Conservation (phyloP, 2,888 invertebrate species). For the Tenthredo mesomela region DNA sequence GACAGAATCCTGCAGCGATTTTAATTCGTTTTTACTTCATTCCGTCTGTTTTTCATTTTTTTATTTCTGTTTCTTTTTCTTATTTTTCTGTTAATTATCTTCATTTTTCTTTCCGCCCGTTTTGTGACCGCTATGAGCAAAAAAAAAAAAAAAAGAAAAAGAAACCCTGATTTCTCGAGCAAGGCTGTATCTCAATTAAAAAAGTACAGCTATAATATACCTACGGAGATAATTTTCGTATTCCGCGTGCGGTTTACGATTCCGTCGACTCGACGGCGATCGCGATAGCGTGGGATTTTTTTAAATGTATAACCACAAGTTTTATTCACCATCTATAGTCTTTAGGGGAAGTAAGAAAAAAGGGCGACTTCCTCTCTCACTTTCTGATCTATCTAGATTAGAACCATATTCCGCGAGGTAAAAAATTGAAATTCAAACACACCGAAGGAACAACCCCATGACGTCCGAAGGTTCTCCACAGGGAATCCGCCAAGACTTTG, state of each 20-base stretch:
- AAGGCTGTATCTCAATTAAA: constrained; percentile 44
- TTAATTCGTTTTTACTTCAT: background rate
- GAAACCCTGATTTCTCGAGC: constrained; percentile 4
- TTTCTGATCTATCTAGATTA: background rate
- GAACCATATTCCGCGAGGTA: background rate
- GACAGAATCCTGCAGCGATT: background rate
- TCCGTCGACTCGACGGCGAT: background rate
- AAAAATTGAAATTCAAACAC: constrained; percentile 28
- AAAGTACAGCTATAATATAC: background rate
- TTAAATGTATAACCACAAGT: background rate
- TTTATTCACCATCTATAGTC: background rate
- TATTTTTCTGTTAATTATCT: background rate
- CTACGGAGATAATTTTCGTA: constrained; percentile 31
- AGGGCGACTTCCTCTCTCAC: background rate
- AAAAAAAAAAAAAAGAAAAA: background rate
- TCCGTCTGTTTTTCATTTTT: background rate
- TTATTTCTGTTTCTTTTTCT: background rate
- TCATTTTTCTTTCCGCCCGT: background rate
- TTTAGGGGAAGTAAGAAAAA: background rate
- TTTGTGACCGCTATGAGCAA: constrained; percentile 13
- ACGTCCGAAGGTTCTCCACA: constrained; percentile 28
- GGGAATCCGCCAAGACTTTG: constrained; percentile 39
- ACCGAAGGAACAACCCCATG: background rate
- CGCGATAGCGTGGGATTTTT: constrained; percentile 40
- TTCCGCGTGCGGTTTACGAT: constrained; percentile 3